Evolutionary conservation across 2,888 invertebrate genomes (phyloP), one percentile per base, ranked within the genome.

Genomic region (Drosophila prostipennis): DNA sequence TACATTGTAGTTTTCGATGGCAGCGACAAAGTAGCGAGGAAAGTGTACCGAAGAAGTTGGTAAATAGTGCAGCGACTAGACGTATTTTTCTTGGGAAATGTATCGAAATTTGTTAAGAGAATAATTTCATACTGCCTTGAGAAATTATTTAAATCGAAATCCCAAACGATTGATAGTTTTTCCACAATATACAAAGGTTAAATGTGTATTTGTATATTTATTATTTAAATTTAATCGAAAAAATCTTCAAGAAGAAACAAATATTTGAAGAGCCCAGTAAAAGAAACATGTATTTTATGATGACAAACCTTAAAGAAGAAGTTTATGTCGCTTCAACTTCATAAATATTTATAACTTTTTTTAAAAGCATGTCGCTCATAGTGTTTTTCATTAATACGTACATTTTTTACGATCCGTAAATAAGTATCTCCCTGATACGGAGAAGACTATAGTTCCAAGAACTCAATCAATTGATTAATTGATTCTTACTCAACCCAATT

Each of bases 1-100:
- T 68, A 67, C 67, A 67, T 57, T 26, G 56, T 54, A 65, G 64
- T 53, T 65, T 63, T 65, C 10, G 26, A 39, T n/a, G 34, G 23
- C 16, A 64, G 42, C 52, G 52, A 46, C 64, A 54, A 39, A 39
- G 64, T 46, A 65, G 36, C 39, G 34, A 54, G 64, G 34, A 54
- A 53, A 51, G 14, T 37, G 26, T 5, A 36, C 16, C 14, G 23
- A 46, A 39, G 23, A 26, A 23, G n/a, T 36, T 36, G 36, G 8
- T 16, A 29, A 43, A 61, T 48, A 19, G 32, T 16, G 32, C 16
- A 26, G n/a, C n/a, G 7, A 16, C 29, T 16, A 1, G 46, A 11
- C 19, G 16, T 51, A 14, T 52, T 39, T 57, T 49, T 1, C 19
- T 54, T 26, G 14, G 6, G 49, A 26, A 49, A 56, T 16, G 5